phyloP scores from a whole-genome alignment of 2,888 invertebrate species.

The Barypeithes pellucidus region DNA sequence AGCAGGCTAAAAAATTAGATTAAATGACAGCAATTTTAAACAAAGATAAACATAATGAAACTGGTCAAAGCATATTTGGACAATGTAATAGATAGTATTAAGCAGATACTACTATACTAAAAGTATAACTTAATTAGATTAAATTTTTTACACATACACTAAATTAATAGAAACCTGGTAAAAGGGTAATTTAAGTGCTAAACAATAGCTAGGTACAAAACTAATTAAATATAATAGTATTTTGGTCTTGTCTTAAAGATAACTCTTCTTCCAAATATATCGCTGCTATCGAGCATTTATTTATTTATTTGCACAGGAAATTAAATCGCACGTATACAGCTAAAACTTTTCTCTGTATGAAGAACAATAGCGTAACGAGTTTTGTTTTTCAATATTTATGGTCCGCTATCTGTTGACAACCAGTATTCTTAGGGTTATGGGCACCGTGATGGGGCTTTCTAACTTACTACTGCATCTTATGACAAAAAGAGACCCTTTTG shows the following conservation, averaged over 20 bases:
- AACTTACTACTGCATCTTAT: not conserved
- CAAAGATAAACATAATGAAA: not conserved
- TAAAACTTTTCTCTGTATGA: not conserved
- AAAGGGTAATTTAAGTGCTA: slow-evolving; percentile 41
- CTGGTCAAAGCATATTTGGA: slow-evolving; percentile 12
- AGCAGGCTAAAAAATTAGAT: not conserved
- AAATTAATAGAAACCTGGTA: slow-evolving; percentile 35
- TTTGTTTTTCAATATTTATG: slow-evolving; percentile 1
- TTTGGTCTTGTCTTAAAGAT: slow-evolving; percentile 33
- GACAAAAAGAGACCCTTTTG: not conserved
- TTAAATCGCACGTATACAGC: not conserved
- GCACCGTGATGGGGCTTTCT: not conserved
- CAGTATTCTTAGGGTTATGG: slow-evolving; percentile 22
- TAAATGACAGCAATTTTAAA: not conserved
- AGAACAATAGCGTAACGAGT: too few species aligned
- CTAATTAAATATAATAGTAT: slow-evolving; percentile 14
- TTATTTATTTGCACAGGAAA: slow-evolving; percentile 16
- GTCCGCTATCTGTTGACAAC: slow-evolving; percentile 8
- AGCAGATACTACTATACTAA: slow-evolving; percentile 17
- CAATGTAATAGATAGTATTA: slow-evolving; percentile 25
- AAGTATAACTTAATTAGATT: slow-evolving; percentile 26
- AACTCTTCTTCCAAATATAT: slow-evolving; percentile 27
- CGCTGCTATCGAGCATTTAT: slow-evolving; percentile 12
- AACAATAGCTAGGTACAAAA: slow-evolving; percentile 21
- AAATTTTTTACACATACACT: slow-evolving; percentile 37